Percentiles rank a stretch among this genome's conserved stretches.
These are phyloP conservation scores for Crotalus viridis DNA, from an alignment of 2,113 vertebrate genomes.

Conservation along the genomic window DNA sequence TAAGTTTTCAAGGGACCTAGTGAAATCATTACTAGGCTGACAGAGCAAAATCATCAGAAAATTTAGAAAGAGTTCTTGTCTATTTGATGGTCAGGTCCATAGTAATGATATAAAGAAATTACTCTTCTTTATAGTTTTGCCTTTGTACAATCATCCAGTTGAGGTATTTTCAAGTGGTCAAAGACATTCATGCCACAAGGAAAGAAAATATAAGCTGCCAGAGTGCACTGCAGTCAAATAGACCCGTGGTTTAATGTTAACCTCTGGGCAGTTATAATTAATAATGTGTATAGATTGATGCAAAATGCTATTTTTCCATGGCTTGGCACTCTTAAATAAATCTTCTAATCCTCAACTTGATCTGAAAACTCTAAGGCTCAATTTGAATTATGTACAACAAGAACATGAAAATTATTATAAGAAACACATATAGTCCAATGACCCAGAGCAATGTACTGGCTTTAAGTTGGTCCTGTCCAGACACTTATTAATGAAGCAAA, in stretches of 20 bases:
- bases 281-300: not conserved
- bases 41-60: not conserved
- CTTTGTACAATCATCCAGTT: not conserved
- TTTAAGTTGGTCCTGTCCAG: not conserved
- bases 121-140: not conserved
- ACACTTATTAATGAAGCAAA: not conserved
- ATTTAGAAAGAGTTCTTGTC: not conserved
- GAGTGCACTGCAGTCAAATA: not conserved
- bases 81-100: not conserved
- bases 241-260: not conserved
- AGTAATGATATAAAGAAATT: not conserved
- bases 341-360: not conserved
- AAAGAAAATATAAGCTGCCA: not conserved
- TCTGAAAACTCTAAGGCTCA: not conserved
- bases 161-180: not conserved
- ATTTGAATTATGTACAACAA: not conserved
- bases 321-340: not conserved
- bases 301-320: not conserved
- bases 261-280: not conserved
- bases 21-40: not conserved
- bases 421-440: not conserved
- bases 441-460: not conserved
- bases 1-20: not conserved
- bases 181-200: not conserved
- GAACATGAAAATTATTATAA: not conserved